Evolutionary conservation across 2,113 vertebrate species (phyloP).

Genomic region (Chunga burmeisteri): DNA sequence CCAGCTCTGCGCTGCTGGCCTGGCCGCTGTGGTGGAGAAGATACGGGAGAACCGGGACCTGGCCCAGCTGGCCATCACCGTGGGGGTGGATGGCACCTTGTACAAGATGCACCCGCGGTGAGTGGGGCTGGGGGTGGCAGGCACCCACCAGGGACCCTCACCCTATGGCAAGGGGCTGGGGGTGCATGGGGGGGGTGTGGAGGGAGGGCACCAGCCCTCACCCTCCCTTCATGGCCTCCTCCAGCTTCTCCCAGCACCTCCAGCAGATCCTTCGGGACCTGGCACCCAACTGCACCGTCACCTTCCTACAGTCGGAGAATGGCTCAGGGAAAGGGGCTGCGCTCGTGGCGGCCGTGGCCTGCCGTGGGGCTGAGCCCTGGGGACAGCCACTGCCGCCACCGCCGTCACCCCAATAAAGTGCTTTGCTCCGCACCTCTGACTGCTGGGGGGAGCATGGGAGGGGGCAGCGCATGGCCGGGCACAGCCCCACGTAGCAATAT

Average conservation of each 20-base stretch:
- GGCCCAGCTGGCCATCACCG: conserved; percentile 40
- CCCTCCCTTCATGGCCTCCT: neutral
- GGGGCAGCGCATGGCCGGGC: neutral
- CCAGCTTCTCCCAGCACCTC: conserved; percentile 80
- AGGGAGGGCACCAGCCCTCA: neutral
- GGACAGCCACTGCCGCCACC: neutral
- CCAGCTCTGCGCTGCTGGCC: conserved; percentile 71
- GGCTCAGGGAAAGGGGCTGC: conserved; percentile 88
- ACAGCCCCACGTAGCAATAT: conserved; percentile 78
- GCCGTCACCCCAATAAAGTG: neutral
- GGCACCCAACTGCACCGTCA: conserved; percentile 79
- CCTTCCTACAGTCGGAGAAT: conserved; percentile 81
- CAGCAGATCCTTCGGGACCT: conserved; percentile 68
- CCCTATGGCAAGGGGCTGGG: neutral
- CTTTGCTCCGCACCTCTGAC: neutral
- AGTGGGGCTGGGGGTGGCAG: neutral
- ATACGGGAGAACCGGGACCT: conserved; percentile 72
- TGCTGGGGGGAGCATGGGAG: neutral
- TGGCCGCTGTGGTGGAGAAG: conserved; percentile 79
- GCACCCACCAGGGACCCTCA: neutral
- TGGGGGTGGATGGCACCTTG: conserved; percentile 79
- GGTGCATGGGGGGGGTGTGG: rapidly evolving
- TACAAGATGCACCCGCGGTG: conserved; percentile 78
- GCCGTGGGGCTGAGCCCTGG: neutral
- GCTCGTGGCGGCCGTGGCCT: conserved; percentile 83